Evolutionary conservation across 2,797 vertebrate species (phyloP).

Genomic region (Girardinus metallicus): DNA sequence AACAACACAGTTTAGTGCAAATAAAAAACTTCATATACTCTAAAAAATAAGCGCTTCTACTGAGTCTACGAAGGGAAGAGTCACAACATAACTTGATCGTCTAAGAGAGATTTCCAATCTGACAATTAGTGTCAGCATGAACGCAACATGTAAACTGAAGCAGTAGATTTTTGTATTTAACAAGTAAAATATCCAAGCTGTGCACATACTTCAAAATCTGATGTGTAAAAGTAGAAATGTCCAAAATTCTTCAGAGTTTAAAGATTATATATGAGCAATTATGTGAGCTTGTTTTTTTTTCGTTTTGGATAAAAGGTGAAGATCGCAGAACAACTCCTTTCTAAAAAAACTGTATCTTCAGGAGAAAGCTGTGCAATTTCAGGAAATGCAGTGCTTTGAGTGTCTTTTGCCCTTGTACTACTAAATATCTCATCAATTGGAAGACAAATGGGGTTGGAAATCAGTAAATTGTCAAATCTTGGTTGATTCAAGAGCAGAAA

Average conservation of each 20-base stretch:
- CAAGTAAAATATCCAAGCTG: too few relatives aligned
- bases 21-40: background rate
- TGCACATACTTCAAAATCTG: too few relatives aligned
- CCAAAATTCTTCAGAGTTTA: background rate
- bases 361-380: background rate
- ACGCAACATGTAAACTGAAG: background rate
- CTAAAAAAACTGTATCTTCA: background rate
- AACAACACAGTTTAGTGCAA: background rate
- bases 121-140: background rate
- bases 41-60: slow-evolving; percentile 5
- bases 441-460: background rate
- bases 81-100: background rate
- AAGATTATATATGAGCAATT: background rate
- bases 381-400: background rate
- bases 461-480: background rate
- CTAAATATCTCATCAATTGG: background rate
- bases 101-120: background rate
- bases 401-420: background rate
- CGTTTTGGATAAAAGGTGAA: background rate
- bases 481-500: background rate
- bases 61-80: slow-evolving; percentile 2
- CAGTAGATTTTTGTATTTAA: background rate
- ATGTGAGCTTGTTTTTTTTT: background rate
- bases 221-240: background rate
- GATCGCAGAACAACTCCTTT: background rate